Evolutionary conservation across 2,797 vertebrate genomes (phyloP).

Genomic region (Eulemur coronatus): DNA sequence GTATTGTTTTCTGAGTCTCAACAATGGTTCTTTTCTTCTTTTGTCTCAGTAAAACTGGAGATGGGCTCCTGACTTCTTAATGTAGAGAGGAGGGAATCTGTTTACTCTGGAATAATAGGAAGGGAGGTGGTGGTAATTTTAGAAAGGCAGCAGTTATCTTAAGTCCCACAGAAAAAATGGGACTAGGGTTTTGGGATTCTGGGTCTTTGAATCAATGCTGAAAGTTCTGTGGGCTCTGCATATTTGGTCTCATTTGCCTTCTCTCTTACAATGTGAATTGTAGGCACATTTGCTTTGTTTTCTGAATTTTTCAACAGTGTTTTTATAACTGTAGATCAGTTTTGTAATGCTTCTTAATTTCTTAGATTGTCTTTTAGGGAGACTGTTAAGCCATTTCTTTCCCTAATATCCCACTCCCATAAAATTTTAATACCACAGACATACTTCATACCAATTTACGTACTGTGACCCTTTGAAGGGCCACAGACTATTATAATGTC

Average conservation of each 20-base stretch:
- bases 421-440: not conserved
- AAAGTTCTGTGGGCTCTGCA: rapidly evolving
- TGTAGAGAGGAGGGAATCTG: not conserved
- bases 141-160: not conserved
- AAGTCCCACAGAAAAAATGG: not conserved
- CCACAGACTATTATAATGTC: not conserved
- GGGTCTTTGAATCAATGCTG: not conserved
- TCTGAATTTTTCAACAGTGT: not conserved
- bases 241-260: not conserved
- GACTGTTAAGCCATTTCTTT: not conserved
- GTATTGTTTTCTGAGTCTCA: no score
- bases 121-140: rapidly evolving
- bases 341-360: not conserved
- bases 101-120: not conserved
- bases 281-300: not conserved
- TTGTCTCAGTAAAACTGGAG: not conserved
- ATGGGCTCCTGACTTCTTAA: not conserved
- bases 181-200: not conserved
- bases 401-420: not conserved
- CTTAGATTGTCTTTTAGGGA: not conserved
- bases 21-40: not conserved
- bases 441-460: not conserved
- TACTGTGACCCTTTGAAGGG: not conserved
- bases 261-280: not conserved
- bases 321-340: conserved; percentile 1